Base-by-base conservation (phyloP, 2,113 vertebrate species). In the Larimichthys polyactis region DNA sequence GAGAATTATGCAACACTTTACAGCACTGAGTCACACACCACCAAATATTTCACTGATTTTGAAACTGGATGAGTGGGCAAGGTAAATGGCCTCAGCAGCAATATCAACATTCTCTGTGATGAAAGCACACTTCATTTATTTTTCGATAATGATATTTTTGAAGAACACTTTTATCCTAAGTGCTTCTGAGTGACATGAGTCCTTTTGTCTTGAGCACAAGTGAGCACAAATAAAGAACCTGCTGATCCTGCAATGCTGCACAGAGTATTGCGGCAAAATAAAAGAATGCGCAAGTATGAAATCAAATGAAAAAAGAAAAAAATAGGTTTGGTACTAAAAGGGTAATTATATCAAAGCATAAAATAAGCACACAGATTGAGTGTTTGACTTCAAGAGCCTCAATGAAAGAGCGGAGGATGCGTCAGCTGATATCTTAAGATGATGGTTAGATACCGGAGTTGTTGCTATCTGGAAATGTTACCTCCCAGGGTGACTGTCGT, bases 161-260 rank as follows among this genome's bases (percentile, higher is more conserved):
- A 75, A 85, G 51, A 67, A 62, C 14, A 57, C 69, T 87, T 78
- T 85, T 4, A 51, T 55, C n/a, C 36, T 49, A 40, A 75, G 69
- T 68, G 68, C 54, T 20, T 51, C 58, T 19, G 11, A 43, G 20
- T 69, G 57, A 69, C 48, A 20, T 2, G 0, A 57, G 44, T 32
- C 16, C 48, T 70, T 51, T 6, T 7, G n/a, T 51, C 58, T 71
- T 62, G 44, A 63, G 51, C 75, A 54, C 78, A 49, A 63, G 57
- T 48, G 24, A 49, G 15, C n/a, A 36, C 55, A 60, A 43, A 72
- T 36, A 58, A 55, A 66, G 48, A 70, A 44, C 12, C 32, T 0
- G 12, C n/a, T 59, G 59, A 75, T 44, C 43, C 65, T n/a, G 43
- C 19, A 24, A 54, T 9, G 57, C n/a, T 27, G 57, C 57, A 3